phyloP scores from a whole-genome alignment of 2,113 vertebrate genomes.

The Cyanocitta stelleri region DNA sequence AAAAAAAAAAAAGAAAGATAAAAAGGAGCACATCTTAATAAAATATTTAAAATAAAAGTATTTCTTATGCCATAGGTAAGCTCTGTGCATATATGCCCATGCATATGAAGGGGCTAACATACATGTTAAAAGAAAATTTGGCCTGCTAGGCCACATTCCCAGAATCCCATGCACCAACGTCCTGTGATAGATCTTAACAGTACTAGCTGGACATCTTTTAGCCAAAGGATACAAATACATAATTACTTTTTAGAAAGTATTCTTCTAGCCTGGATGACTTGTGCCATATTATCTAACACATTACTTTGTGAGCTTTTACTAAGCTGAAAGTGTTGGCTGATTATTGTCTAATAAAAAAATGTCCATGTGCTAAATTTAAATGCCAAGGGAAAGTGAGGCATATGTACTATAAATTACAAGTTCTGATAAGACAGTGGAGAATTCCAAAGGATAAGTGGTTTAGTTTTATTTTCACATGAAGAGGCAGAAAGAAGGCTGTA shows the following conservation, averaged over 20 bases:
- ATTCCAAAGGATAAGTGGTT: background rate
- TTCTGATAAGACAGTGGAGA: background rate
- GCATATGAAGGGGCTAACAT: background rate
- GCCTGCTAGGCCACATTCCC: background rate
- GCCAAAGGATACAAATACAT: background rate
- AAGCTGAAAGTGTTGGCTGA: background rate
- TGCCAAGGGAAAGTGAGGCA: background rate
- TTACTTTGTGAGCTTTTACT: background rate
- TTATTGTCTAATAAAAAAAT: background rate
- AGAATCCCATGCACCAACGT: background rate
- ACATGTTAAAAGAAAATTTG: background rate
- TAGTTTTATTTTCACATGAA: background rate
- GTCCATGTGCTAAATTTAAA: background rate
- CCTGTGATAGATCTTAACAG: background rate
- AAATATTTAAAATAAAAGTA: background rate
- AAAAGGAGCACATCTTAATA: background rate
- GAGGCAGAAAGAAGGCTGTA: background rate
- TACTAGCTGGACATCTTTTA: background rate
- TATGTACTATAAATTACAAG: background rate
- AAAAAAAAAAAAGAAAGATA: too few relatives aligned
- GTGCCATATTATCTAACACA: background rate
- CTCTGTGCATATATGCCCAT: background rate
- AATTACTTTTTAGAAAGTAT: background rate
- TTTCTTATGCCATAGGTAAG: background rate
- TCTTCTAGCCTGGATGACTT: background rate